A percentile compares a stretch with the other conserved stretches of the same genome.
These are phyloP conservation scores for Timema cristinae DNA, from an alignment of 2,888 invertebrate species.

Conservation along the genomic window DNA sequence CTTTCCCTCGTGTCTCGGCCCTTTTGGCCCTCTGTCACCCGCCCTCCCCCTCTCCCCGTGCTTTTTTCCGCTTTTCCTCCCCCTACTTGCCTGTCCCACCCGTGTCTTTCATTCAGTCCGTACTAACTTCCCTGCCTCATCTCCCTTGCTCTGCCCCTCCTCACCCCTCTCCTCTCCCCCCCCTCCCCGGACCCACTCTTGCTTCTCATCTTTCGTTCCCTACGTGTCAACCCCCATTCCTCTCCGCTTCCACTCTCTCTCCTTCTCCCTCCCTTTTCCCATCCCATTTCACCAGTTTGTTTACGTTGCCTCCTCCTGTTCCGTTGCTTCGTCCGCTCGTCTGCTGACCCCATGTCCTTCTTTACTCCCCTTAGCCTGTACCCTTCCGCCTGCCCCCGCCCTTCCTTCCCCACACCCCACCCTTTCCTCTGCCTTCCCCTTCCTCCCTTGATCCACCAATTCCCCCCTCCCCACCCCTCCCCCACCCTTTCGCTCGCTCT, in stretches of 20 bases:
- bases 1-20: background rate
- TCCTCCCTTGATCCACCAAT: background rate
- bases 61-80: slow-evolving; percentile 7
- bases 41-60: background rate
- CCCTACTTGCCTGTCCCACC: too few relatives aligned
- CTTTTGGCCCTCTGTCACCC: background rate
- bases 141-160: background rate
- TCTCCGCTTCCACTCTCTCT: slow-evolving; percentile 13
- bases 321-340: slow-evolving; percentile 6
- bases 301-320: too few relatives aligned
- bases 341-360: background rate
- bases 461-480: too few relatives aligned
- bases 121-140: background rate
- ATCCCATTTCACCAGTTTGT: too few relatives aligned
- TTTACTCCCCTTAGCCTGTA: background rate
- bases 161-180: too few relatives aligned
- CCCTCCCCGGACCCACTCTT: too few relatives aligned
- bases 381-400: background rate
- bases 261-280: too few relatives aligned
- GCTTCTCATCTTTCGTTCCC: background rate
- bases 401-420: background rate
- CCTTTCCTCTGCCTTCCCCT: too few relatives aligned
- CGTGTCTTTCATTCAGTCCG: background rate
- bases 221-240: too few relatives aligned
- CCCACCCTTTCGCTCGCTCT: background rate